phyloP scores from a whole-genome alignment of 2,888 invertebrate species.

The Sisyra nigra region DNA sequence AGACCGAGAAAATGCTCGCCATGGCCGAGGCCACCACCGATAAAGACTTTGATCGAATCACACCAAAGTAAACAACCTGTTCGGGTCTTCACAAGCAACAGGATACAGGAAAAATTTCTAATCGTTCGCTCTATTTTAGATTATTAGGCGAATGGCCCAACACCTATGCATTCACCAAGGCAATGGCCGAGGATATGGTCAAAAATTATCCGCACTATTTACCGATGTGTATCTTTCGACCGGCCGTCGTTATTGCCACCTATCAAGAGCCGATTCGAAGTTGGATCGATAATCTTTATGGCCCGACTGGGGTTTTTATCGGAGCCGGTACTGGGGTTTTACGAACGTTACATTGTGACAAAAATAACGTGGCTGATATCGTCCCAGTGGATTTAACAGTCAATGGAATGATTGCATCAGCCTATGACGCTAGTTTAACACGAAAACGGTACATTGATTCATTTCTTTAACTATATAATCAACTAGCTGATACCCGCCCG shows the following conservation, averaged over 20 bases:
- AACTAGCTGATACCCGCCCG: too few species aligned
- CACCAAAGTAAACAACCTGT: slow-evolving; percentile 19
- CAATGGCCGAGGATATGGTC: slow-evolving; percentile 65
- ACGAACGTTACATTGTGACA: slow-evolving; percentile 49
- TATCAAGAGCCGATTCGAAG: slow-evolving; percentile 40
- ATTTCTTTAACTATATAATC: too few species aligned
- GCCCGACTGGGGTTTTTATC: slow-evolving; percentile 38
- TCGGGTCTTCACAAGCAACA: background rate
- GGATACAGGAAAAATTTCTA: too few species aligned
- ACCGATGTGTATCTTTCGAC: slow-evolving; percentile 67
- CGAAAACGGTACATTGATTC: slow-evolving; percentile 4
- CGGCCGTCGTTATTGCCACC: slow-evolving; percentile 51
- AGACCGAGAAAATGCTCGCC: slow-evolving; percentile 24
- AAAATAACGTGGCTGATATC: slow-evolving; percentile 46
- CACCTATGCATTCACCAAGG: slow-evolving; percentile 82
- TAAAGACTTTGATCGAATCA: slow-evolving; percentile 21
- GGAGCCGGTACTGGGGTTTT: slow-evolving; percentile 55
- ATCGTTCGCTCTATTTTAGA: slow-evolving; percentile 3
- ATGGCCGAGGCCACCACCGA: slow-evolving; percentile 29
- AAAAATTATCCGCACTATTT: slow-evolving; percentile 44
- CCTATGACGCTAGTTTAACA: slow-evolving; percentile 25
- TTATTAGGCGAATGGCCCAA: slow-evolving; percentile 30
- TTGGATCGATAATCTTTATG: slow-evolving; percentile 64
- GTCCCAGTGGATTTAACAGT: slow-evolving; percentile 69
- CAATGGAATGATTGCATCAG: slow-evolving; percentile 51